phyloP scores from a whole-genome alignment of 1,140 invertebrate genomes.

The Batillaria attramentaria region DNA sequence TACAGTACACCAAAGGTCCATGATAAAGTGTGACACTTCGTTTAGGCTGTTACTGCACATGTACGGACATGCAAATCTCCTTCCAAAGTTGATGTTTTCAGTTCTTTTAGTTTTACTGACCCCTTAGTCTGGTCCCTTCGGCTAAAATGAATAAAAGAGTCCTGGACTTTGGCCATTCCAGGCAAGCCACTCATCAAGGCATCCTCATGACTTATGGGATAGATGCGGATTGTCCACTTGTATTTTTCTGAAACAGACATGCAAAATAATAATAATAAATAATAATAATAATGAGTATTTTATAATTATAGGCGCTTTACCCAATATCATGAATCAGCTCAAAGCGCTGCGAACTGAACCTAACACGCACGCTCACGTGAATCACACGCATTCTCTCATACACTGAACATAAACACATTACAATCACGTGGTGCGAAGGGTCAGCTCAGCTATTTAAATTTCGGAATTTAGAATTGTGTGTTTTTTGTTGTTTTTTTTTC shows the following conservation, averaged over 20 bases:
- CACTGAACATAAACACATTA: no score
- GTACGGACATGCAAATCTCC: neutral
- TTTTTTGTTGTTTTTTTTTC: neutral
- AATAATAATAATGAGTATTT: no score
- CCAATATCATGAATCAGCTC: no score
- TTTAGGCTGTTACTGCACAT: neutral
- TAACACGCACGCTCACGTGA: no score
- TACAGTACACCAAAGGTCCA: neutral
- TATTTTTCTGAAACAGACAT: constrained; percentile 8
- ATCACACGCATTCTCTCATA: no score
- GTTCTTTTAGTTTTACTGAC: neutral
- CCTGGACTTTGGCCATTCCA: constrained; percentile 22
- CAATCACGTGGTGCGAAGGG: no score
- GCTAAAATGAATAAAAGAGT: neutral
- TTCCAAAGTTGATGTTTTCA: neutral
- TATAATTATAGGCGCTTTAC: no score
- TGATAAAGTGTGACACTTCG: neutral
- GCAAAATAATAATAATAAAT: neutral
- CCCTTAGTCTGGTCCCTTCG: neutral
- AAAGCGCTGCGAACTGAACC: no score
- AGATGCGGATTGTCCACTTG: constrained; percentile 27
- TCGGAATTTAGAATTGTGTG: neutral
- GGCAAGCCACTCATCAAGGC: constrained; percentile 7
- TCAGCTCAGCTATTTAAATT: no score
- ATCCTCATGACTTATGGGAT: constrained; percentile 12